Base-by-base conservation (phyloP, 2,888 invertebrate genomes). In the Leucophora obtusa region DNA sequence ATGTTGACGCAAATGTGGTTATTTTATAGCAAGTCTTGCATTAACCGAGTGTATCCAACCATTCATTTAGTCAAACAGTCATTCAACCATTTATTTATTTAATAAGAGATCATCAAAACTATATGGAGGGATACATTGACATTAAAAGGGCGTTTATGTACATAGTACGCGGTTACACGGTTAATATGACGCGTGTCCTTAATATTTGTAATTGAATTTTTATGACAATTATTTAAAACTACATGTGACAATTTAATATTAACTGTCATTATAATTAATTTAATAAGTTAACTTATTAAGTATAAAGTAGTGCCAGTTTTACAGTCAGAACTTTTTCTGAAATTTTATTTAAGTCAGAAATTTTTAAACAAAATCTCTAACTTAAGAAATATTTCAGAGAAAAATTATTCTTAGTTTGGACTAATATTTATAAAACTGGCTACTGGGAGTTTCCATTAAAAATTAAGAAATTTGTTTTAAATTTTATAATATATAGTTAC, bases 1-100 rank as follows among this genome's bases (percentile, higher is more conserved):
- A 75, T 85, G 84, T 86, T 85, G 85, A 85, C 86, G 84, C 79
- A 84, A 86, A 84, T 85, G 85, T 83, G 86, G 86, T 85, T 85
- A 86, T 85, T 86, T 86, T 84, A 84, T 85, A 84, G 85, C 85
- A 83, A 85, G 85, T 85, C 85, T 83, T 84, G 84, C 85, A 86
- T 85, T 83, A 84, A 85, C 74, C 2, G 21, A 21, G 21, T 21
- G 4, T 21, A n/a, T 4, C 21, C 2, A 21, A 21, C 21, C 21
- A 21, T 2, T 73, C 83, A 82, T 60, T 65, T 56, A 69, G 65
- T 71, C 70, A 77, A 54, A 63, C 71, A 71, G 69, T 62, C 68
- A 78, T 56, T 15, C 68, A 72, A 54, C 69, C 68, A 79, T 73
- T 66, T 43, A 73, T 28, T 28, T 69, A 51, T 70, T 28, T 58